These are phyloP conservation scores for Apodemia zela DNA, from an alignment of 2,888 invertebrate genomes.

Conservation along the genomic window DNA sequence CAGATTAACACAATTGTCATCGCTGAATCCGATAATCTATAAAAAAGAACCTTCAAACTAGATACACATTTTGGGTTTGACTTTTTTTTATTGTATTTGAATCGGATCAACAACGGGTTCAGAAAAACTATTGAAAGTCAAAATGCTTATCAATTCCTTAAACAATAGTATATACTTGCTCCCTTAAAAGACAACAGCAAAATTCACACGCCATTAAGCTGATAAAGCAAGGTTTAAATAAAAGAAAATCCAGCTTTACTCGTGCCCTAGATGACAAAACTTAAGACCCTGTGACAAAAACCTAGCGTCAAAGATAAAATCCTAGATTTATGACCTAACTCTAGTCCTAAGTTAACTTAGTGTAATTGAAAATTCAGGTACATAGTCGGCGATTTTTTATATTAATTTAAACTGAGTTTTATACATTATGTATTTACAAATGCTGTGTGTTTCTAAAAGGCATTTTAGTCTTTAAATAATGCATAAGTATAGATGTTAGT, in stretches of 20 bases:
- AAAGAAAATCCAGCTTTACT: conserved; percentile 35
- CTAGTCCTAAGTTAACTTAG: conserved; percentile 70
- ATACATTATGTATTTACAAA: conserved; percentile 56
- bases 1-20: conserved; percentile 15
- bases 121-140: conserved; percentile 3
- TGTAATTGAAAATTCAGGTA: conserved; percentile 79
- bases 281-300: conserved; percentile 71
- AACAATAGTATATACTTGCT: conserved; percentile 15
- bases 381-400: conserved; percentile 62
- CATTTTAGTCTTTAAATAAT: conserved; percentile 23
- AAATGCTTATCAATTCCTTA: conserved; percentile 16
- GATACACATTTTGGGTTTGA: conserved; percentile 24
- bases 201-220: conserved; percentile 40
- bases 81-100: conserved; percentile 33
- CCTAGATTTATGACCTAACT: conserved; percentile 65
- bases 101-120: conserved; percentile 1
- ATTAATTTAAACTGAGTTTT: conserved; percentile 51
- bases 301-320: conserved; percentile 66
- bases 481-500: background rate
- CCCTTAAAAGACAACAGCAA: conserved; percentile 51
- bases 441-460: conserved; percentile 43
- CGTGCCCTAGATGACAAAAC: conserved; percentile 41
- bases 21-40: conserved; percentile 6
- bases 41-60: conserved; percentile 7
- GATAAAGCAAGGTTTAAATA: conserved; percentile 25